These are phyloP conservation scores for Itoplectis maculator DNA, from an alignment of 2,888 invertebrate genomes.

Conservation along the genomic window DNA sequence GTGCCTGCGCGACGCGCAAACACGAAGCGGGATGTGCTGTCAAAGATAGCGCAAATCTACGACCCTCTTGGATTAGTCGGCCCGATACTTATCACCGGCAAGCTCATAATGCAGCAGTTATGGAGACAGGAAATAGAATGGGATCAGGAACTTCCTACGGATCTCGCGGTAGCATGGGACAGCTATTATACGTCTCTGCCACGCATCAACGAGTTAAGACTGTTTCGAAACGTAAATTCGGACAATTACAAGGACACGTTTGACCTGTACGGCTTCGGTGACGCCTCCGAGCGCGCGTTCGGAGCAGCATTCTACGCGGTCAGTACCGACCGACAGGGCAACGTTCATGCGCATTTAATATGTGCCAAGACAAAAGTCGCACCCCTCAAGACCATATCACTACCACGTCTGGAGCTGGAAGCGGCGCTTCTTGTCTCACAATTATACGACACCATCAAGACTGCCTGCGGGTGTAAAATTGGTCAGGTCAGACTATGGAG, in stretches of 20 bases:
- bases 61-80: slow-evolving; percentile 16
- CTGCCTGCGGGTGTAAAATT: neutral
- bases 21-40: slow-evolving; percentile 47
- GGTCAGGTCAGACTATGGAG: neutral
- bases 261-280: slow-evolving; percentile 66
- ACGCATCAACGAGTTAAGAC: slow-evolving; percentile 32
- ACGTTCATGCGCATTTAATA: slow-evolving; percentile 1
- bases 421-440: slow-evolving; percentile 7
- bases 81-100: slow-evolving; percentile 2
- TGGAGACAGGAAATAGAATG: no score
- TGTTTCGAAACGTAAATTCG: slow-evolving; percentile 41
- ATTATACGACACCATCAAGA: neutral
- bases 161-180: slow-evolving; percentile 28
- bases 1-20: neutral
- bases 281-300: slow-evolving; percentile 69
- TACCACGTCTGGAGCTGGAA: slow-evolving; percentile 13
- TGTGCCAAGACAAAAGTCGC: no score
- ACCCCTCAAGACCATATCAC: neutral
- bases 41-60: slow-evolving; percentile 35
- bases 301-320: slow-evolving; percentile 69
- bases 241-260: slow-evolving; percentile 6
- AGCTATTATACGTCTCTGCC: slow-evolving; percentile 42
- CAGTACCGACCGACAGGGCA: neutral
- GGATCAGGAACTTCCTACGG: neutral
- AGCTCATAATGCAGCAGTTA: no score